Conservation (phyloP, 2,888 invertebrate genomes). For the Cactoblastis cactorum region DNA sequence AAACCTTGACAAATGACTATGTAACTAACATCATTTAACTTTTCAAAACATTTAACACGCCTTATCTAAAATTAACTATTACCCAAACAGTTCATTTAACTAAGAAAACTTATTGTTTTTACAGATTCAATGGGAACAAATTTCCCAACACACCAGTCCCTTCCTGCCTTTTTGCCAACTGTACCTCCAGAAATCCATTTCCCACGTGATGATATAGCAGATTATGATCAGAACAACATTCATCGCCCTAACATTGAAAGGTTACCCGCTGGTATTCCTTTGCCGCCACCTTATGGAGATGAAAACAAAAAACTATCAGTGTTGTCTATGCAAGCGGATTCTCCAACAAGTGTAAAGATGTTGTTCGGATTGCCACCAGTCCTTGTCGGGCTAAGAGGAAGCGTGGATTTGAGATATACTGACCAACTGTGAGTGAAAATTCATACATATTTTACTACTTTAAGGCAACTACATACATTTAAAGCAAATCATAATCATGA, state of each 20-base stretch:
- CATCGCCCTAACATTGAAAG: conserved; percentile 49
- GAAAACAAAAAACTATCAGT: conserved; percentile 73
- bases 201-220: conserved; percentile 55
- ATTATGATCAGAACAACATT: conserved; percentile 57
- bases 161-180: conserved; percentile 62
- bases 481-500: too few species aligned
- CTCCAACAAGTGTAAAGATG: conserved; percentile 88
- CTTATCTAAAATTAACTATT: neutral
- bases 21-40: conserved; percentile 11
- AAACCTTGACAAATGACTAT: conserved; percentile 18
- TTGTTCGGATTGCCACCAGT: conserved; percentile 90
- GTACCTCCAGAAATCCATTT: conserved; percentile 61
- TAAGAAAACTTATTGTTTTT: conserved; percentile 21
- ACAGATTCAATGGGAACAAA: conserved; percentile 42
- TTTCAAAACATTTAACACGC: conserved; percentile 3
- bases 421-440: conserved; percentile 82
- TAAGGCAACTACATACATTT: too few species aligned
- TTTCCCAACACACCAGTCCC: conserved; percentile 32
- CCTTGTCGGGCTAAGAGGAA: conserved; percentile 91
- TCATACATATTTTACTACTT: too few species aligned
- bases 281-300: conserved; percentile 50
- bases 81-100: neutral
- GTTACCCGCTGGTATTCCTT: conserved; percentile 41
- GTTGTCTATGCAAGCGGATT: conserved; percentile 85
- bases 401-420: conserved; percentile 92